A percentile compares a stretch with the other conserved stretches of the same genome.
phyloP scores from a whole-genome alignment of 2,113 vertebrate species.

The Microtus montanus region DNA sequence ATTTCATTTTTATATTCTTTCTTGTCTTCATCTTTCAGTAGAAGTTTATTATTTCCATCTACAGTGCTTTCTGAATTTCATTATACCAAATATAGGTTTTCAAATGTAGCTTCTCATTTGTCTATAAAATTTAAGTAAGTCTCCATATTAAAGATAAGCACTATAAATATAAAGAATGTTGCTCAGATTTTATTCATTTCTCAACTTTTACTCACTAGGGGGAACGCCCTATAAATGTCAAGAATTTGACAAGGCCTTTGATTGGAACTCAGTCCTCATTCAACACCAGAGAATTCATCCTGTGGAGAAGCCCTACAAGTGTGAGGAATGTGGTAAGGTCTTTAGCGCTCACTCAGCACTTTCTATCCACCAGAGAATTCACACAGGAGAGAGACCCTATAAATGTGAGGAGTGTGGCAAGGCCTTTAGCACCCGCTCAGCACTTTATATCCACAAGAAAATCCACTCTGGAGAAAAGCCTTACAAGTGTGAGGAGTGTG shows the following conservation, averaged over 20 bases:
- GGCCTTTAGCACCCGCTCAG: background rate
- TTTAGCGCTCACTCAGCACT: background rate
- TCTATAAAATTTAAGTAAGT: background rate
- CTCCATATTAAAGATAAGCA: background rate
- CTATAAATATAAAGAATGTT: background rate
- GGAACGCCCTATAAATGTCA: background rate
- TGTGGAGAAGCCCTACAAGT: background rate
- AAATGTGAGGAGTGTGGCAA: background rate
- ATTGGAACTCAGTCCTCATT: background rate
- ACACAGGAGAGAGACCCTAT: background rate
- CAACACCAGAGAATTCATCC: background rate
- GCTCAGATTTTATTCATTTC: background rate
- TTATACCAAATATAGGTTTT: background rate
- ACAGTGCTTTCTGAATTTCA: background rate
- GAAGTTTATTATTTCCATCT: background rate
- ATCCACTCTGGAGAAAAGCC: background rate
- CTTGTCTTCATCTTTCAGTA: background rate
- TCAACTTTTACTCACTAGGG: background rate
- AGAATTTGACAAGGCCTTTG: constrained; percentile 11
- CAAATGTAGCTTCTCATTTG: background rate
- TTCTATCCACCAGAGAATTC: background rate
- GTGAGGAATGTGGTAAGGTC: background rate
- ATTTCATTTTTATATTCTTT: background rate
- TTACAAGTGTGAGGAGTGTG: background rate
- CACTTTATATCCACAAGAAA: constrained; percentile 9